Conservation (phyloP, 2,797 vertebrate genomes). For the Vireo griseus region DNA sequence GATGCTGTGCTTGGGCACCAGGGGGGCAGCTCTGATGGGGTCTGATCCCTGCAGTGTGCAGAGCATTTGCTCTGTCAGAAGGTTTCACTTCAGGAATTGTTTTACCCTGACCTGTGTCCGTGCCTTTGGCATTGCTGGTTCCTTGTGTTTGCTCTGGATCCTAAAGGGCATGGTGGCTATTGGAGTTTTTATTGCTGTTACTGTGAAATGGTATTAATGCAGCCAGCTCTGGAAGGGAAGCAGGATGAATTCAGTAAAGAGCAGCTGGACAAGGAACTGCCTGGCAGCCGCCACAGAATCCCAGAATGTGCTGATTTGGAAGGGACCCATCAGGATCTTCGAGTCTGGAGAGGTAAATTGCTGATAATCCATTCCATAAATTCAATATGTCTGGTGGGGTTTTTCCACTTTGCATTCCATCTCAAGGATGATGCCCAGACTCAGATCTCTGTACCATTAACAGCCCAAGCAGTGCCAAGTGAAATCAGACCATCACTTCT, state of each 20-base stretch:
- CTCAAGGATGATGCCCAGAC: not conserved
- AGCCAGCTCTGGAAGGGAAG: not conserved
- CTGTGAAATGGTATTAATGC: not conserved
- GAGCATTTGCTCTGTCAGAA: not conserved
- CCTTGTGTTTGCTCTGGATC: not conserved
- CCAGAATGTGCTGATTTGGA: not conserved
- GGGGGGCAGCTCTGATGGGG: not conserved
- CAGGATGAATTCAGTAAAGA: not conserved
- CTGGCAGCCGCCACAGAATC: not conserved
- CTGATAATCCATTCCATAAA: not conserved
- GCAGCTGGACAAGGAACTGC: not conserved
- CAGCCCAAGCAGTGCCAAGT: not conserved
- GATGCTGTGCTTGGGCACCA: not conserved
- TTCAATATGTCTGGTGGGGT: rapidly evolving
- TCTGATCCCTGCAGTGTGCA: not conserved
- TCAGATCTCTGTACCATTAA: not conserved
- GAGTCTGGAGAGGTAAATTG: not conserved
- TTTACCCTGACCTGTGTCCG: not conserved
- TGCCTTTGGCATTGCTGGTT: not conserved
- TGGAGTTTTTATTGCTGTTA: not conserved
- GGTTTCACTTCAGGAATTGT: not conserved
- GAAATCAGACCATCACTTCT: not conserved
- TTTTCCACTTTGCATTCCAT: not conserved
- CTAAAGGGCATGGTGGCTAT: not conserved
- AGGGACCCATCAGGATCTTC: not conserved